A percentile compares a stretch with the other conserved stretches of the same genome.
phyloP scores from a whole-genome alignment of 1,140 invertebrate genomes.

The honey bee (Apis mellifera) region DNA sequence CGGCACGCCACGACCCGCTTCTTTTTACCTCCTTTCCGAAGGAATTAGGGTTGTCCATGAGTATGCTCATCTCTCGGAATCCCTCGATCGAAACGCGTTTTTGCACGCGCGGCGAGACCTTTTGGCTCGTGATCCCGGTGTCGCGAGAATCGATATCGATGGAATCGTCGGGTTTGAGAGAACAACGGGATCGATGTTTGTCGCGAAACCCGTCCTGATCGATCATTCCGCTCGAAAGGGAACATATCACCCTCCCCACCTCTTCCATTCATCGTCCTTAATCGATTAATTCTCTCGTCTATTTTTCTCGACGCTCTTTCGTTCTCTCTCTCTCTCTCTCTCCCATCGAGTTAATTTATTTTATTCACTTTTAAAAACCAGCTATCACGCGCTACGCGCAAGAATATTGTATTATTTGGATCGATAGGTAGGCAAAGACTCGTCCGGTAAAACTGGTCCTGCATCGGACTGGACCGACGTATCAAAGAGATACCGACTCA shows the following conservation, averaged over 20 bases:
- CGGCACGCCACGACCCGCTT: not conserved
- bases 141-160: constrained; percentile 3
- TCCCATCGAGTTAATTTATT: not conserved
- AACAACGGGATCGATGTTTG: too few relatives aligned
- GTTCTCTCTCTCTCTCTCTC: too few relatives aligned
- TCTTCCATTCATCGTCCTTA: not conserved
- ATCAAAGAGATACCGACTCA: constrained; percentile 76
- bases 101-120: not conserved
- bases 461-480: constrained; percentile 69
- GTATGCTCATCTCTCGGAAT: constrained; percentile 11
- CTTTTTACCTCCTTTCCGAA: constrained; percentile 9
- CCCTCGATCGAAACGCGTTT: constrained; percentile 4
- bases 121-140: not conserved
- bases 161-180: not conserved
- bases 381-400: constrained; percentile 50
- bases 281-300: not conserved
- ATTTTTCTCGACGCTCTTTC: not conserved
- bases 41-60: constrained; percentile 6
- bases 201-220: not conserved
- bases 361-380: constrained; percentile 2
- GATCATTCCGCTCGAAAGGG: too few relatives aligned
- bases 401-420: constrained; percentile 60
- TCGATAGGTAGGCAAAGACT: constrained; percentile 44
- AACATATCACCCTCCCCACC: too few relatives aligned
- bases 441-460: constrained; percentile 68